Evolutionary conservation across 2,797 vertebrate species (phyloP).

Genomic region (Lepilemur ruficaudatus): DNA sequence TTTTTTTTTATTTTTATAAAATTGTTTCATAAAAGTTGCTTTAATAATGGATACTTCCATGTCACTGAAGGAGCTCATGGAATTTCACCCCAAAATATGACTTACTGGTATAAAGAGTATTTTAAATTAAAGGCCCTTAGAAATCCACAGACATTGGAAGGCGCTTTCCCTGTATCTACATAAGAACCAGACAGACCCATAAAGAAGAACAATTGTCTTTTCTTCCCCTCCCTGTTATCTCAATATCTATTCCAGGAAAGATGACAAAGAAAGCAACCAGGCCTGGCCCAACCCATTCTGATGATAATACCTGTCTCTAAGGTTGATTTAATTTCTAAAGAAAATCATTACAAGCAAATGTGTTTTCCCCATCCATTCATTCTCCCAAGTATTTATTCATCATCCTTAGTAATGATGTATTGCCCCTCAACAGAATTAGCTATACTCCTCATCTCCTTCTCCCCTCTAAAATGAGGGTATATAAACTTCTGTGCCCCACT

Average conservation of each 20-base stretch:
- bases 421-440: too few relatives aligned
- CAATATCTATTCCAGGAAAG: neutral
- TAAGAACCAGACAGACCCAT: neutral
- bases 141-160: neutral
- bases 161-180: neutral
- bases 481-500: too few relatives aligned
- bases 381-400: too few relatives aligned
- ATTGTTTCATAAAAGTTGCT: neutral
- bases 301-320: too few relatives aligned
- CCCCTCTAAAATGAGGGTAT: too few relatives aligned
- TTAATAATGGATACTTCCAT: neutral
- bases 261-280: neutral
- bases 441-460: too few relatives aligned
- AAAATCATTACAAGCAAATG: too few relatives aligned
- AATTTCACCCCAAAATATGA: neutral
- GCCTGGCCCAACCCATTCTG: neutral
- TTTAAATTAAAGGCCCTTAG: neutral
- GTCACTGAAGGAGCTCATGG: too few relatives aligned
- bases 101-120: neutral
- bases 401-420: too few relatives aligned
- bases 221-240: neutral
- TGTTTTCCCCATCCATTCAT: too few relatives aligned
- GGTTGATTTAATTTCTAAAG: too few relatives aligned
- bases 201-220: neutral
- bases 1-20: neutral